phyloP scores from a whole-genome alignment of 2,888 invertebrate genomes.

The Sisyra terminalis region DNA sequence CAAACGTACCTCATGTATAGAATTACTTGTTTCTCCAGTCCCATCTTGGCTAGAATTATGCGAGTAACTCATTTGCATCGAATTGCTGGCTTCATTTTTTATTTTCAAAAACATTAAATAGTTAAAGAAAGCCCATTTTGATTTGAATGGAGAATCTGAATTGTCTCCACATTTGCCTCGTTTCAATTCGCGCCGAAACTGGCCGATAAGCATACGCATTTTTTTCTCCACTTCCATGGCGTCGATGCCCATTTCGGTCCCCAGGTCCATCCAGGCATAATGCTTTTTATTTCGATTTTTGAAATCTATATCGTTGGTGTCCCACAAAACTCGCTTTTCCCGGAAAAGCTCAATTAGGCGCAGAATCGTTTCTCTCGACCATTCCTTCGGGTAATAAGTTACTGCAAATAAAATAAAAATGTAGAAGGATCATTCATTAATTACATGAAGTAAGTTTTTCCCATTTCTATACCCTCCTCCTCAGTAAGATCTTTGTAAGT shows the following conservation, averaged over 20 bases:
- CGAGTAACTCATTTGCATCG: neutral
- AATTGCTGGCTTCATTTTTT: slow-evolving; percentile 9
- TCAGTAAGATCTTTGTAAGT: no score
- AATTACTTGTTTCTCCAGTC: no score
- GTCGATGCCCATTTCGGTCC: slow-evolving; percentile 9
- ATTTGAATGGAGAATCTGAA: slow-evolving; percentile 7
- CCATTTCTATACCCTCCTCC: no score
- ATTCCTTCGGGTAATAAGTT: no score
- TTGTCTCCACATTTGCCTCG: slow-evolving; percentile 7
- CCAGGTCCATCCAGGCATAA: slow-evolving; percentile 9
- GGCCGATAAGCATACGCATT: slow-evolving; percentile 9
- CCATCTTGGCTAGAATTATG: no score
- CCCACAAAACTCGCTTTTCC: slow-evolving; percentile 10
- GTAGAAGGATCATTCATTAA: no score
- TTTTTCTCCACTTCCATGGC: slow-evolving; percentile 10
- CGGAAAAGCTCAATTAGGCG: slow-evolving; percentile 11
- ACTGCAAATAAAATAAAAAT: no score
- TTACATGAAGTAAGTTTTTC: no score
- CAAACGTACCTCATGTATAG: no score
- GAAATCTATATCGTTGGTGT: slow-evolving; percentile 9
- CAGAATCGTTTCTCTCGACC: neutral
- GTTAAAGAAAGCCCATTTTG: slow-evolving; percentile 6
- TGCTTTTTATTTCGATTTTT: slow-evolving; percentile 11
- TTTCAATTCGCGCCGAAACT: slow-evolving; percentile 9
- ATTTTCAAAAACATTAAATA: slow-evolving; percentile 8